These are phyloP conservation scores for Psittacus erithacus DNA, from an alignment of 2,113 vertebrate genomes.

Conservation along the genomic window DNA sequence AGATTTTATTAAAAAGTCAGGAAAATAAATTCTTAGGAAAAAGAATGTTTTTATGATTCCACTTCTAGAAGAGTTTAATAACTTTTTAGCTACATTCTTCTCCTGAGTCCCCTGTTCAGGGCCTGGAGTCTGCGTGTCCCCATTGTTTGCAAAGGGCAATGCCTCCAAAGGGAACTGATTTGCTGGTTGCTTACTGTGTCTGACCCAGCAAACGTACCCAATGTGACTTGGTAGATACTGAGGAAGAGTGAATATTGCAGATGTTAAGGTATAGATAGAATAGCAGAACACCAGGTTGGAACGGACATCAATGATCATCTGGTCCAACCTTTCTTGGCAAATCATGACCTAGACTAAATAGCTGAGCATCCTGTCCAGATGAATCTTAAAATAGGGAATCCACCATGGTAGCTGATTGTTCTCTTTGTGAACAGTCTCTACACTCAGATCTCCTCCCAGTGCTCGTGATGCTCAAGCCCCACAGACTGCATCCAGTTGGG, in stretches of 20 bases:
- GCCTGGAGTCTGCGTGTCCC: neutral
- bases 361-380: neutral
- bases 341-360: neutral
- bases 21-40: conserved; percentile 28
- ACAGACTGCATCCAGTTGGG: neutral
- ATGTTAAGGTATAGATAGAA: neutral
- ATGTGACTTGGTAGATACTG: neutral
- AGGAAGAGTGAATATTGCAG: neutral
- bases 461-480: neutral
- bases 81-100: neutral
- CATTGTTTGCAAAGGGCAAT: neutral
- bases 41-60: neutral
- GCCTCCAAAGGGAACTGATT: neutral
- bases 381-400: neutral
- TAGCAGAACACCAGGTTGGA: neutral
- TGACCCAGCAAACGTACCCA: neutral
- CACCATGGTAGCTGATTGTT: neutral
- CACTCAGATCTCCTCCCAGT: neutral
- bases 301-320: neutral
- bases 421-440: neutral
- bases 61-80: neutral
- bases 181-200: neutral
- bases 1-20: conserved; percentile 41
- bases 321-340: neutral
- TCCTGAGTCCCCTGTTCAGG: neutral